These are phyloP conservation scores for Caenorhabditis panamensis DNA, from an alignment of 2,888 invertebrate species.

Conservation along the genomic window DNA sequence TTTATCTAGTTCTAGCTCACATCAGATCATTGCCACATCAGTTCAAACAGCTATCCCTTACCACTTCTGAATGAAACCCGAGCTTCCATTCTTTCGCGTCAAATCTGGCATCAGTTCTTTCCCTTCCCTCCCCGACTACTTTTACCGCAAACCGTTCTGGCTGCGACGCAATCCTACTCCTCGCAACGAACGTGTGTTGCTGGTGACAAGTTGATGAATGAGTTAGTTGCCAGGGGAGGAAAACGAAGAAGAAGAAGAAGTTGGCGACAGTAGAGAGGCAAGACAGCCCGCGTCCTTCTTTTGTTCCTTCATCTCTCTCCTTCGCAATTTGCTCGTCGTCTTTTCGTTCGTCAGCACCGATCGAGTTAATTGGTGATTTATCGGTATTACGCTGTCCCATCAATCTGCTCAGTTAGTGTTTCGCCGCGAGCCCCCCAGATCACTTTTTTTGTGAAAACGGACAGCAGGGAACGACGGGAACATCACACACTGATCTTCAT, in stretches of 20 bases:
- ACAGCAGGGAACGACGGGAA: constrained; percentile 1
- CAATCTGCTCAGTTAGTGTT: constrained; percentile 57
- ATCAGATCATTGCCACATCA: no score
- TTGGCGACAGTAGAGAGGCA: constrained; percentile 5
- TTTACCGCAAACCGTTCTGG: constrained; percentile 19
- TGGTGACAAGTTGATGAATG: constrained; percentile 49
- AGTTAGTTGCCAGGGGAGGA: constrained; percentile 39
- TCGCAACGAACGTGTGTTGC: constrained; percentile 10
- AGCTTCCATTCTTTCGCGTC: constrained; percentile 9
- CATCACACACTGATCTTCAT: constrained; percentile 20
- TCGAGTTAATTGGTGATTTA: constrained; percentile 58
- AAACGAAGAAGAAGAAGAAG: constrained; percentile 19
- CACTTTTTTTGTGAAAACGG: constrained; percentile 12
- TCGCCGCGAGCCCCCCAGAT: constrained; percentile 9
- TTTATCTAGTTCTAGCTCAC: neutral
- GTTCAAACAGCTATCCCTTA: neutral
- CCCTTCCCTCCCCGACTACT: neutral
- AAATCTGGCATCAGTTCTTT: neutral
- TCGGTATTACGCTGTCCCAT: constrained; percentile 58
- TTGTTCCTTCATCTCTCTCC: constrained; percentile 24
- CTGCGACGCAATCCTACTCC: neutral
- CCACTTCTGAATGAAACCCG: constrained; percentile 35
- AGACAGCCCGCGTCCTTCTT: constrained; percentile 7
- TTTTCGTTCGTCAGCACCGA: constrained; percentile 50
- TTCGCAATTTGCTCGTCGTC: constrained; percentile 40